Conservation (phyloP, 2,888 invertebrate genomes). For the Cephus sareptanus region DNA sequence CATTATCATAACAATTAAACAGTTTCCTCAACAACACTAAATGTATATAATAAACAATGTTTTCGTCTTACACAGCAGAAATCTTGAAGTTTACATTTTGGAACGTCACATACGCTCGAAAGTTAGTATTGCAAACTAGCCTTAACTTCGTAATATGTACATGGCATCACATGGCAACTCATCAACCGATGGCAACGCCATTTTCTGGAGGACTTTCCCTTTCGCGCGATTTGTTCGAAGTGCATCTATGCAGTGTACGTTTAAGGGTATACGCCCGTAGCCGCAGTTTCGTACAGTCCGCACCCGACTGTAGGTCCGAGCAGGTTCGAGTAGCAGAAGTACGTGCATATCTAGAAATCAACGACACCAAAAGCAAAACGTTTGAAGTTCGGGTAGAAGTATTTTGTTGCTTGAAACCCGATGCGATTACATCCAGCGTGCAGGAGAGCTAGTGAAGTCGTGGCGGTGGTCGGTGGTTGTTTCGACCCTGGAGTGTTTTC, state of each 20-base stretch:
- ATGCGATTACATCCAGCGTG: neutral
- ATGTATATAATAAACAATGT: constrained; percentile 2
- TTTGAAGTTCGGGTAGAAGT: constrained; percentile 10
- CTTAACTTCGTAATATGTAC: neutral
- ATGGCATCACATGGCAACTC: neutral
- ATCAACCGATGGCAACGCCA: neutral
- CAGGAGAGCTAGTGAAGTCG: neutral
- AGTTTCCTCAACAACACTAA: neutral
- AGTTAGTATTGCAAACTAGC: neutral
- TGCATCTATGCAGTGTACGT: neutral
- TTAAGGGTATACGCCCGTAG: constrained; percentile 35
- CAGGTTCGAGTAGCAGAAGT: neutral
- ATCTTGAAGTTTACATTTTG: neutral
- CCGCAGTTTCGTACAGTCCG: constrained; percentile 29
- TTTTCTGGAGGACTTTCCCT: neutral
- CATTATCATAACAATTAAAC: too few species aligned
- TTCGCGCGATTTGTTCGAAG: constrained; percentile 2
- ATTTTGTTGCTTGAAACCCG: constrained; percentile 36
- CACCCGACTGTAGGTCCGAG: neutral
- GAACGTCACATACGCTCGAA: neutral
- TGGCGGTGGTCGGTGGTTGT: constrained; percentile 10
- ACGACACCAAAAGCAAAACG: constrained; percentile 3
- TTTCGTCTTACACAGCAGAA: constrained; percentile 10
- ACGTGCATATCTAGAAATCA: neutral
- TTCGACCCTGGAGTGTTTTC: constrained; percentile 28